phyloP scores from a whole-genome alignment of 2,797 vertebrate genomes.

The Sebastolobus altivelis region DNA sequence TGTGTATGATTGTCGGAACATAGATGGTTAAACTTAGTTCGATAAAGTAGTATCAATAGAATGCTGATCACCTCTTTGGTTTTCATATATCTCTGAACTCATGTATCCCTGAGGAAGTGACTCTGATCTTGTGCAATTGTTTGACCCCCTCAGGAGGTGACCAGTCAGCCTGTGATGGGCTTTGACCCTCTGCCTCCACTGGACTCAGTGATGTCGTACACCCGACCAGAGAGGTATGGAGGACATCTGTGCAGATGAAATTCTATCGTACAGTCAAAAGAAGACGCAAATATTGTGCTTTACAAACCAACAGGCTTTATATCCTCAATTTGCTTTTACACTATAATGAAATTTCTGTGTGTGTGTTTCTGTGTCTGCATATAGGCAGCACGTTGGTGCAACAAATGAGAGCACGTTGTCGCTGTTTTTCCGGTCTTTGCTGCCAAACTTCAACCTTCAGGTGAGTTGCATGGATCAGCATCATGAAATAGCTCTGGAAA shows the following conservation, averaged over 20 bases:
- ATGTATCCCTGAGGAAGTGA: neutral
- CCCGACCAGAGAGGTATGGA: conserved; percentile 91
- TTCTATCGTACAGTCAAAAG: neutral
- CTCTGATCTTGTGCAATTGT: conserved; percentile 24
- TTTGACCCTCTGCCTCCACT: conserved; percentile 95
- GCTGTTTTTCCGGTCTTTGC: conserved; percentile 94
- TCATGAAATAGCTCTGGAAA: neutral
- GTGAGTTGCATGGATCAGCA: conserved; percentile 75
- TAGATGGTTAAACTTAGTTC: neutral
- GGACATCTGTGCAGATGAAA: neutral
- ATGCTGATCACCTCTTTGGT: neutral
- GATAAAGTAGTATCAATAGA: neutral
- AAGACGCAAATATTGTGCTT: neutral
- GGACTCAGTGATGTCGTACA: conserved; percentile 93
- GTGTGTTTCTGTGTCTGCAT: conserved; percentile 23
- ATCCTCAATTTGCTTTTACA: neutral
- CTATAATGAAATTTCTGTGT: neutral
- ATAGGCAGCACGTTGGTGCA: conserved; percentile 80
- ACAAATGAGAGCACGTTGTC: conserved; percentile 93
- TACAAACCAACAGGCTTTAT: neutral
- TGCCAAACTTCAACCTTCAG: conserved; percentile 96
- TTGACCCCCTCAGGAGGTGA: conserved; percentile 89
- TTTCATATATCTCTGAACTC: neutral
- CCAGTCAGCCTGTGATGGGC: conserved; percentile 94
- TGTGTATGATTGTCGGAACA: neutral